Percentiles rank a stretch among this genome's conserved stretches.
Conservation (phyloP, 2,113 vertebrate genomes). For the Pelobates fuscus region DNA sequence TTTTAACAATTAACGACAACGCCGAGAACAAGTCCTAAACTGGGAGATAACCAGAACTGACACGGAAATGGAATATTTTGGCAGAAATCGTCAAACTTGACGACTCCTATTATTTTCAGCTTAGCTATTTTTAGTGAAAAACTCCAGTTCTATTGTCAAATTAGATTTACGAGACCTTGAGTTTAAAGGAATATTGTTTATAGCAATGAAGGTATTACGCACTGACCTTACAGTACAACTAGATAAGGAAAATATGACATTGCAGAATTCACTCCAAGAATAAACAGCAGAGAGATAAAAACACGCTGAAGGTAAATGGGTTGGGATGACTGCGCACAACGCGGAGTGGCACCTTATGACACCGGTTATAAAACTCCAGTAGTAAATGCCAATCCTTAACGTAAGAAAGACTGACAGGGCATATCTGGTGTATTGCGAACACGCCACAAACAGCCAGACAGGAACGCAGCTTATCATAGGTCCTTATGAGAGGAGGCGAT, state of each 20-base stretch:
- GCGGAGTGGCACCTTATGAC: conserved; percentile 1
- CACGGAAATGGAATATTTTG: no score
- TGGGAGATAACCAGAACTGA: no score
- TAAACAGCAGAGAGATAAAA: conserved; percentile 13
- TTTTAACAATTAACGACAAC: no score
- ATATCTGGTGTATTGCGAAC: not conserved
- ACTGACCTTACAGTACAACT: not conserved
- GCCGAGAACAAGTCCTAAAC: no score
- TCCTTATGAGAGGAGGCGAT: not conserved
- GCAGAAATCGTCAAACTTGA: no score
- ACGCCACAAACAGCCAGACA: not conserved
- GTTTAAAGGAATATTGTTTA: not conserved
- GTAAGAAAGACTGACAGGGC: conserved; percentile 2
- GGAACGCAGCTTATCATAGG: not conserved
- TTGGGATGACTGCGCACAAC: conserved; percentile 29
- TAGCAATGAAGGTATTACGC: not conserved
- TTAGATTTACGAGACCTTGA: no score
- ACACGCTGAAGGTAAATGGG: conserved; percentile 21
- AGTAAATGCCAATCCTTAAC: not conserved
- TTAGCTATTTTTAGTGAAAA: no score
- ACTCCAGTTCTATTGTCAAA: no score
- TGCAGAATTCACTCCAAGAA: conserved; percentile 14
- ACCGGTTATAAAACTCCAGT: not conserved
- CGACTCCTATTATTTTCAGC: no score
- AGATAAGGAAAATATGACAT: conserved; percentile 10